Percentiles rank a stretch among this genome's conserved stretches.
Evolutionary conservation across 35 echinoderm and acorn worm species (phyloP).

Genomic region (Holothuria glaberrima): DNA sequence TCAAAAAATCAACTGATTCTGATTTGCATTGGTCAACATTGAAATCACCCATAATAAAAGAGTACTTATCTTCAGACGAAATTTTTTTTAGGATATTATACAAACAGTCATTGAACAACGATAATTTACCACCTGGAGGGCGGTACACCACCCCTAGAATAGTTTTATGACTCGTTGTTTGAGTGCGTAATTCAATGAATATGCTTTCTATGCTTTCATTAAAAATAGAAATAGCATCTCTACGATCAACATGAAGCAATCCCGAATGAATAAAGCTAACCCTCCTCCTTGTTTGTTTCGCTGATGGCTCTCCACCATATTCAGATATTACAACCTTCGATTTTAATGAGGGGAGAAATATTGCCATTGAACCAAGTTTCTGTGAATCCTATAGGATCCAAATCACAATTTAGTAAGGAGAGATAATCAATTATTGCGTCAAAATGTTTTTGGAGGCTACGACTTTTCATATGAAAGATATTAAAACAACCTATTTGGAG

Average conservation of each 20-base stretch:
- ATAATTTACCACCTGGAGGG: not conserved
- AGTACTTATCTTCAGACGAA: constrained; percentile 3
- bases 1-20: not conserved
- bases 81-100: not conserved
- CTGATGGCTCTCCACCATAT: not conserved
- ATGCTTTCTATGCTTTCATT: not conserved
- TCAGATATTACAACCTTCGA: not conserved
- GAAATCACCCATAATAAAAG: constrained; percentile 3
- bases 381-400: not conserved
- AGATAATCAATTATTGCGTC: constrained; percentile 2
- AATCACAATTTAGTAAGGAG: not conserved
- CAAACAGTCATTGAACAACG: constrained; percentile 16
- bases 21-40: not conserved
- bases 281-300: not conserved
- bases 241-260: not conserved
- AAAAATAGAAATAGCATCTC: not conserved
- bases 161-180: constrained; percentile 2
- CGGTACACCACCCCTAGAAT: not conserved
- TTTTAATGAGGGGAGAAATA: constrained; percentile 4
- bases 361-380: not conserved
- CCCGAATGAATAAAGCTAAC: not conserved
- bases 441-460: not conserved
- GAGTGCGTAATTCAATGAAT: not conserved
- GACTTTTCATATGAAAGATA: not conserved
- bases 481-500: not conserved